Evolutionary conservation across 1,140 invertebrate species (phyloP).

Genomic region (Catajapyx aquilonaris): DNA sequence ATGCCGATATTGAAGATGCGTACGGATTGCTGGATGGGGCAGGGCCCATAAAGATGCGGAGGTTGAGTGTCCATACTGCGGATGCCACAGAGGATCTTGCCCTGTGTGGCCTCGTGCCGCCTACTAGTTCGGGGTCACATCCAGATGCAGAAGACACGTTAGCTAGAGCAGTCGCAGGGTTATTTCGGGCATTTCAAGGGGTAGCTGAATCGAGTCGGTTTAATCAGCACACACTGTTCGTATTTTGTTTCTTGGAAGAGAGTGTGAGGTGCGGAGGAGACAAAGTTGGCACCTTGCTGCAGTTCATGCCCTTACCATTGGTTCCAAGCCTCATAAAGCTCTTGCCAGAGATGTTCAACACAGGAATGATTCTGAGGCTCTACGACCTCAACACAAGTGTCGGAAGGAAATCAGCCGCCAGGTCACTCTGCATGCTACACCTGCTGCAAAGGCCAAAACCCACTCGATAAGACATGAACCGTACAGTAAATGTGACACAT

Average conservation of each 20-base stretch:
- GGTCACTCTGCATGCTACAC: constrained; percentile 50
- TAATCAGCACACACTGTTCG: constrained; percentile 66
- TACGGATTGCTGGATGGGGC: neutral
- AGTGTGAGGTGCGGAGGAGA: constrained; percentile 59
- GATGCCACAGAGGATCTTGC: constrained; percentile 2
- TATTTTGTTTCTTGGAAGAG: constrained; percentile 58
- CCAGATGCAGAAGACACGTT: constrained; percentile 35
- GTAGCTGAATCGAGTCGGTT: constrained; percentile 52
- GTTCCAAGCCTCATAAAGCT: constrained; percentile 59
- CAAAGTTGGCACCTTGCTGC: constrained; percentile 46
- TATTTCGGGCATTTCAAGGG: constrained; percentile 48
- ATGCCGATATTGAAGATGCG: neutral
- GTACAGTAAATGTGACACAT: too few relatives aligned
- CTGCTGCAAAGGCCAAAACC: too few relatives aligned
- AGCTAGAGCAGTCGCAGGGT: constrained; percentile 30
- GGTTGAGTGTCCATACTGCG: constrained; percentile 19
- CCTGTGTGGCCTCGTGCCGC: neutral
- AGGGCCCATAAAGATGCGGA: neutral
- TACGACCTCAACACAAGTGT: constrained; percentile 48
- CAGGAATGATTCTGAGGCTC: constrained; percentile 43
- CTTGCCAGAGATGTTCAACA: constrained; percentile 48
- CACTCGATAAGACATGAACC: too few relatives aligned
- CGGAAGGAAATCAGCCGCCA: constrained; percentile 54
- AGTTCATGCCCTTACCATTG: constrained; percentile 52
- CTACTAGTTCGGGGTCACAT: neutral